Evolutionary conservation across 2,797 vertebrate genomes (phyloP), one percentile per base, ranked within the genome.

Genomic region (Echeneis naucrates): DNA sequence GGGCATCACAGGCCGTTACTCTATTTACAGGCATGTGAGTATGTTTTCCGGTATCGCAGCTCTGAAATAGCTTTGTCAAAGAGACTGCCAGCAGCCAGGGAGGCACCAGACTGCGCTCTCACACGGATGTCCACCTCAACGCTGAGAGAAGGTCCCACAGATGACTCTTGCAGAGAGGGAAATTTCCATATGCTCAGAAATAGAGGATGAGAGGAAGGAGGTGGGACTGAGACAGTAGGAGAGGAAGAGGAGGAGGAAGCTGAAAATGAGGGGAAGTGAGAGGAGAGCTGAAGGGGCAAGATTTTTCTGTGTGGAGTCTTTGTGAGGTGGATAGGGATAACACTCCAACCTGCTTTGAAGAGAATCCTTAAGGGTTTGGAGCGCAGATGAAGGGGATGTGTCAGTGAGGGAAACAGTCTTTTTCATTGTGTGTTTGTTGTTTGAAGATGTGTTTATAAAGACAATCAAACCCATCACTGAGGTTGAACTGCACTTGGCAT

Each of bases 1-100:
- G 81, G 87, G 74, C 80, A 85, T 75, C 75, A 60, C 33, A 58
- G 63, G 64, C 74, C 50, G 26, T n/a, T 60, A 79, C 66, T 86
- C 78, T 87, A 89, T 88, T 88, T 87, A 72, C 72, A 66, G 83
- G 64, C 19, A 19, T 35, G 51, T 48, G 66, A 24, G 68, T 68
- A 54, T 70, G 61, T 74, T 88, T 88, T 84, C 86, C 75, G 23
- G 62, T 77, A 72, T 87, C 67, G 61, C 66, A 38, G 72, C 33
- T 88, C 83, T 64, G 55, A 91, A 91, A 90, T 90, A 88, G 71
- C 62, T 50, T 55, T 4, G 55, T 88, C 82, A 83, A 65, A 86
- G 58, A 70, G 35, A 54, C 72, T 7, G 72, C 60, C 75, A 78
- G 83, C 56, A 86, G 80, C 75, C 86, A 82, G 37, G 63, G 32